A percentile compares a stretch with the other conserved stretches of the same genome.
Conservation (phyloP, 2,797 vertebrate genomes). For the Jordanella pulchra region DNA sequence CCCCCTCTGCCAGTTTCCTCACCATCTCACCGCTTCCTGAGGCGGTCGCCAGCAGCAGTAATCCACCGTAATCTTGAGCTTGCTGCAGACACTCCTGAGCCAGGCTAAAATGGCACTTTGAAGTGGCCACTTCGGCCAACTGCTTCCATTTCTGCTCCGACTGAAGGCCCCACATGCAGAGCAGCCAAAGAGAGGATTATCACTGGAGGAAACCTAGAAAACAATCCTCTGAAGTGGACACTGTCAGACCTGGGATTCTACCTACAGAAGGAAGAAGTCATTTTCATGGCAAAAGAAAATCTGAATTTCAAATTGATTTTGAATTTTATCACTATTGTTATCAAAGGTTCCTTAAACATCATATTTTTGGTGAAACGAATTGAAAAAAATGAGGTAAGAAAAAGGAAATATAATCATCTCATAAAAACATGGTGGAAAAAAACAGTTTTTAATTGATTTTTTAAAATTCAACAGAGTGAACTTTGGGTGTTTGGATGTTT, state of each 20-base stretch:
- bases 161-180: constrained; percentile 67
- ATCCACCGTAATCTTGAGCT: constrained; percentile 93
- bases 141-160: constrained; percentile 99
- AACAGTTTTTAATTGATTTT: too few species aligned
- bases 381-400: background rate
- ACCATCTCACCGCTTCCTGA: constrained; percentile 91
- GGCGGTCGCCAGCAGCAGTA: constrained; percentile 91
- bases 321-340: background rate
- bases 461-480: too few species aligned
- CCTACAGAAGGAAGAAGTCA: background rate
- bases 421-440: too few species aligned
- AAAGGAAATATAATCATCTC: background rate
- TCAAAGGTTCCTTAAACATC: background rate
- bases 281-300: background rate
- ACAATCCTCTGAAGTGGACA: constrained; percentile 7
- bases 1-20: constrained; percentile 89
- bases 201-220: constrained; percentile 18
- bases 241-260: background rate
- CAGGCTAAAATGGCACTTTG: constrained; percentile 91
- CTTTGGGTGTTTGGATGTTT: too few species aligned
- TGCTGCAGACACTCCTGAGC: constrained; percentile 96
- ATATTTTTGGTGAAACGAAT: background rate
- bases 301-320: background rate
- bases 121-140: constrained; percentile 94
- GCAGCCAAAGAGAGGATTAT: constrained; percentile 21